These are phyloP conservation scores for Lutjanus erythropterus DNA, from an alignment of 2,113 vertebrate genomes.

Conservation along the genomic window DNA sequence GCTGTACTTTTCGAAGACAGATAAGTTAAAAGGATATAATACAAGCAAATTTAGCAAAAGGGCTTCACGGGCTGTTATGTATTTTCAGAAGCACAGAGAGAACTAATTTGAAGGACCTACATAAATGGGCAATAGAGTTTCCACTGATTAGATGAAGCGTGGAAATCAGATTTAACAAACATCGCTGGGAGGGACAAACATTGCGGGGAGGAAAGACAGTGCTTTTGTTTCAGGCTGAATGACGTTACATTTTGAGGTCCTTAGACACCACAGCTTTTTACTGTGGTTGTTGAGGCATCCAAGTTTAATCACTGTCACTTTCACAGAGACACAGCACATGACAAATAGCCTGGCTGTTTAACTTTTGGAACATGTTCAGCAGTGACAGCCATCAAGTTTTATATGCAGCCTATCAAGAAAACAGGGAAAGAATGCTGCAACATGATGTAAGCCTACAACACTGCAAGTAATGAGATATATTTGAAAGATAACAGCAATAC, in stretches of 20 bases:
- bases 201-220: constrained; percentile 1
- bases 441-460: constrained; percentile 21
- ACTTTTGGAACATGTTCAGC: constrained; percentile 31
- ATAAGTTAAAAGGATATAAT: background rate
- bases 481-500: background rate
- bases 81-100: background rate
- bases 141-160: constrained; percentile 40
- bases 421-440: constrained; percentile 7
- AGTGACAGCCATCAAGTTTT: constrained; percentile 32
- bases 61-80: background rate
- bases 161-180: constrained; percentile 47
- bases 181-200: constrained; percentile 32
- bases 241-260: constrained; percentile 22
- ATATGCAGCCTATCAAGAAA: constrained; percentile 11
- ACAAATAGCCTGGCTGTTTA: constrained; percentile 40
- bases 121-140: constrained; percentile 22
- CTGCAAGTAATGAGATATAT: constrained; percentile 3
- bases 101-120: constrained; percentile 11
- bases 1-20: background rate
- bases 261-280: constrained; percentile 19
- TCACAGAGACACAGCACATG: constrained; percentile 32
- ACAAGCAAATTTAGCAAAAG: background rate
- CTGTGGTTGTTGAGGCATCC: constrained; percentile 32
- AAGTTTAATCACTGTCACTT: constrained; percentile 56
- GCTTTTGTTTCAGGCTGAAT: constrained; percentile 41